Evolutionary conservation across 64 coral and sea anemone genomes (phyloP), one percentile per base, ranked within the genome.

Genomic region (Acropora yongei): DNA sequence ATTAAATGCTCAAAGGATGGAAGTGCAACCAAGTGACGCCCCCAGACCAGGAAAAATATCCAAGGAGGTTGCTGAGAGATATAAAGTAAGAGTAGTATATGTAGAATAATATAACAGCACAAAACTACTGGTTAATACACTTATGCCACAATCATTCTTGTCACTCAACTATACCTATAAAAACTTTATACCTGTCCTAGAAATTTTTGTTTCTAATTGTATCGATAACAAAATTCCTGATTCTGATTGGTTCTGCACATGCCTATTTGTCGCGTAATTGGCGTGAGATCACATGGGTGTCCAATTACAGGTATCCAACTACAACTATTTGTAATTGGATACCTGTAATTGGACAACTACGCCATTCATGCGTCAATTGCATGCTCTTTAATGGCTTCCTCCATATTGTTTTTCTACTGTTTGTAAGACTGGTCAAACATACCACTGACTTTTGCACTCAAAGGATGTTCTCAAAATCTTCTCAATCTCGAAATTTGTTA

Each of bases 1-100:
- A 17, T 65, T 90, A 11, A 90, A 69, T 90, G 50, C 60, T 63
- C 60, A 39, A 17, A 79, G 60, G 50, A 12, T 51, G 66, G 43
- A 60, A 47, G 20, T 49, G 14, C 17, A 74, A 17, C 49, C 47
- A 49, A 69, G 45, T 72, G 78, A 60, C 5, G 0, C 78, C 78
- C 80, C 72, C 55, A 76, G 55, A 86, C 90, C 90, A 44, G 90
- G 80, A 11, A 92, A 92, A 92, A 47, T 92, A 16, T 74, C 49
- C 4, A 92, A 85, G 51, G 80, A 57, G 17, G 12, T 92, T 75
- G 90, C 80, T 10, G 80, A 92, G 78, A 84, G 45, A 57, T 68
- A 92, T 74, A 48, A 91, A 57, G 90, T 85, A 84, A 76, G 69
- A 63, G 58, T 63, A 63, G 14, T 63, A 63, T 6, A 63, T 63